Evolutionary conservation across 1,140 invertebrate species (phyloP).

Genomic region (Arctopsyche grandis): DNA sequence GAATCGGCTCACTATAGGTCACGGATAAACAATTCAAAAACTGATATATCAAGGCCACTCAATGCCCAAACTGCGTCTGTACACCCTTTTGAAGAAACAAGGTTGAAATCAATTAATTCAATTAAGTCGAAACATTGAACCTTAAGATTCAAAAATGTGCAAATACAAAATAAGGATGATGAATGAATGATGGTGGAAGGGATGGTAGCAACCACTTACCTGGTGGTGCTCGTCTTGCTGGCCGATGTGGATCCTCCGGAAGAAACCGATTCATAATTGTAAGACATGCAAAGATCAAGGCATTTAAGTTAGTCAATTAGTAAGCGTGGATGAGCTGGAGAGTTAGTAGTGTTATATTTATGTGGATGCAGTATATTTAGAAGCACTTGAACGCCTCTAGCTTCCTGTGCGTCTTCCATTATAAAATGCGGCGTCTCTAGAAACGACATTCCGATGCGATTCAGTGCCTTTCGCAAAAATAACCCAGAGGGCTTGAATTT

Average conservation of each 20-base stretch:
- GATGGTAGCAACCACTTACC: constrained; percentile 40
- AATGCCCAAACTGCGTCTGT: too few relatives aligned
- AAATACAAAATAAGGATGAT: too few relatives aligned
- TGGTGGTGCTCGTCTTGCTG: constrained; percentile 61
- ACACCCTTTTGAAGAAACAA: too few relatives aligned
- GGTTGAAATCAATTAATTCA: too few relatives aligned
- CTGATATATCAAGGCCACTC: too few relatives aligned
- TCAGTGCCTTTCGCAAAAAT: background rate
- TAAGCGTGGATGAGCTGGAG: constrained; percentile 3
- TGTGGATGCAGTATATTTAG: background rate
- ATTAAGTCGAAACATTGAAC: too few relatives aligned
- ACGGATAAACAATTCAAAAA: too few relatives aligned
- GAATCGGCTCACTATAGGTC: too few relatives aligned
- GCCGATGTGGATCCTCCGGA: constrained; percentile 69
- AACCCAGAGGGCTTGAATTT: background rate
- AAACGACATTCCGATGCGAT: background rate
- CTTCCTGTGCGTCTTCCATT: background rate
- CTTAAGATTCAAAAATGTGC: too few relatives aligned
- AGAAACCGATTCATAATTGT: constrained; percentile 72
- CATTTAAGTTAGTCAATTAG: constrained; percentile 67
- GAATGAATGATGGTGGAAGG: too few relatives aligned
- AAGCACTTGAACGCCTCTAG: constrained; percentile 4
- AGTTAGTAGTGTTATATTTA: background rate
- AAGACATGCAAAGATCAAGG: constrained; percentile 74
- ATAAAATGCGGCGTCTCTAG: background rate